Base-by-base conservation (phyloP, 2,888 invertebrate species). In the Nephrotoma guestfalica region DNA sequence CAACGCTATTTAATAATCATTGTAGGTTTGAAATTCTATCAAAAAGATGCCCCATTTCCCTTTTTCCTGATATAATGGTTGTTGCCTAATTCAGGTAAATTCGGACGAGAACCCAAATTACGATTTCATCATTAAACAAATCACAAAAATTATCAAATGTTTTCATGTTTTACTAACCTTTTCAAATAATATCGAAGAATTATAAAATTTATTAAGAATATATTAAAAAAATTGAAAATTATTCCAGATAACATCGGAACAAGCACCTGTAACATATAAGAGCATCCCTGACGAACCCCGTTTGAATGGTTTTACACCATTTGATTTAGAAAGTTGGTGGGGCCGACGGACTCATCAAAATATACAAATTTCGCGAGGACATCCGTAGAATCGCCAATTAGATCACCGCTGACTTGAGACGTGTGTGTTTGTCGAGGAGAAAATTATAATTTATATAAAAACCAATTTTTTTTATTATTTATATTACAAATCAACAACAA, bases 261-360 rank as follows among this genome's bases (percentile, higher is more conserved):
- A 95, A 89, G 94, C 94, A 87, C 90, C 90, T 57, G 89, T 90
- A 83, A 89, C 90, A 83, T 89, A 90, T 88, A 89, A 90, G 89
- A 90, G 90, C 88, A 91, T 91, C 89, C 89, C 91, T 87, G 91
- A 92, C 89, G 92, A 93, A 47, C 92, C 93, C 7, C 92, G 93
- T 4, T 90, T 94, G 40, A 93, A 93, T 89, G 95, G 95, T 92
- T 96, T 96, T 90, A 94, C 95, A 90, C 96, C 96, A 9, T 96
- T 96, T 90, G 94, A 96, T 91, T 92, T 96, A 87, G 96, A 96
- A 89, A 95, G 95, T 89, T 95, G 94, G 92, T 96, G 95, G 95
- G 95, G 94, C 18, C 93, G 95, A 87, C 94, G 95, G 87, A 91
- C 94, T 88, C 93, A 95, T 87, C 95, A 95, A 91, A 95, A 93